Evolutionary conservation across 1,140 invertebrate species (phyloP).

Genomic region (Pteromalus puparum): DNA sequence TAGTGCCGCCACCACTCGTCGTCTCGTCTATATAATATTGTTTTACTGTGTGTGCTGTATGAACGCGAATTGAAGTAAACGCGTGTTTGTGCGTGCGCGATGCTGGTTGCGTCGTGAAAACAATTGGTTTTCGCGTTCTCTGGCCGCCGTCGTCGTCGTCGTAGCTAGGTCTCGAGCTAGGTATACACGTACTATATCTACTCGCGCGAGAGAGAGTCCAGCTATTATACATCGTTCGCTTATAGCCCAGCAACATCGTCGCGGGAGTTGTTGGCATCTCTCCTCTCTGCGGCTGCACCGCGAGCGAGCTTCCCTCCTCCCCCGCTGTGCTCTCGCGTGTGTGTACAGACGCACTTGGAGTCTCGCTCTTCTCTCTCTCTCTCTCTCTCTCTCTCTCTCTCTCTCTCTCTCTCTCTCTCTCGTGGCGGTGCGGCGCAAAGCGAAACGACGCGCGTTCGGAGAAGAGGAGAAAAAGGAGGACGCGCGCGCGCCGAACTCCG

Average conservation of each 20-base stretch:
- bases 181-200: too few relatives aligned
- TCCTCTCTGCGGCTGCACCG: not conserved
- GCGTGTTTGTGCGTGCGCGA: conserved; percentile 25
- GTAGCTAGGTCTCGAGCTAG: too few relatives aligned
- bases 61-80: not conserved
- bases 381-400: not conserved
- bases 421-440: not conserved
- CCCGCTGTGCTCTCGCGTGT: not conserved
- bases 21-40: too few relatives aligned
- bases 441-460: conserved; percentile 25
- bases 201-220: too few relatives aligned
- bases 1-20: too few relatives aligned
- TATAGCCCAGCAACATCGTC: not conserved
- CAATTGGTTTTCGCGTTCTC: conserved; percentile 14
- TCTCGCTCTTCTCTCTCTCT: not conserved
- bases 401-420: not conserved
- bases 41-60: not conserved
- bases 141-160: too few relatives aligned
- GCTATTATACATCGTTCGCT: not conserved
- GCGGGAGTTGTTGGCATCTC: not conserved
- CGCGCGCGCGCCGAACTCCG: not conserved
- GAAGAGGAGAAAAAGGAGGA: conserved; percentile 12
- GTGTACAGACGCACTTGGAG: not conserved
- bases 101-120: conserved; percentile 9
- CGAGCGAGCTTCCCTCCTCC: not conserved